phyloP scores from a whole-genome alignment of 2,797 vertebrate species.

The Rhinella marina region DNA sequence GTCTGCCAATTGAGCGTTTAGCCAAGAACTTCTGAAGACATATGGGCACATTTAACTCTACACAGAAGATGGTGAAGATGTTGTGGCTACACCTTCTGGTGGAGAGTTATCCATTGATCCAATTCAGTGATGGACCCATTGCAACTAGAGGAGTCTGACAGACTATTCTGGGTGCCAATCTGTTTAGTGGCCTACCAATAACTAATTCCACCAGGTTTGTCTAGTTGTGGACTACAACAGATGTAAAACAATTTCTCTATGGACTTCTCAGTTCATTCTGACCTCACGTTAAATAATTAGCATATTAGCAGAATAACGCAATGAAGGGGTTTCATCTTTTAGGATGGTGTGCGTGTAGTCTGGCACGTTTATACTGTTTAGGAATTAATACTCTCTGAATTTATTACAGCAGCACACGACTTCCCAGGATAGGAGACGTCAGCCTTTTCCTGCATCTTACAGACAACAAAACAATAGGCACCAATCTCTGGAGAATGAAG shows the following conservation, averaged over 20 bases:
- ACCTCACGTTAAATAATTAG: neutral
- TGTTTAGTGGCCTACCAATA: neutral
- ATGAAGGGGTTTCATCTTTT: neutral
- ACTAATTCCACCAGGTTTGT: neutral
- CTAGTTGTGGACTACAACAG: too few relatives aligned
- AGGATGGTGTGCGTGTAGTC: neutral
- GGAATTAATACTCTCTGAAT: conserved; percentile 21
- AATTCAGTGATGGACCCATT: neutral
- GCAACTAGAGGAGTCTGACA: neutral
- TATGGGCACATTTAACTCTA: too few relatives aligned
- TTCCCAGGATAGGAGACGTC: conserved; percentile 31
- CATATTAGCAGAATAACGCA: neutral
- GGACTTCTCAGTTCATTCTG: neutral
- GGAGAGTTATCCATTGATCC: neutral
- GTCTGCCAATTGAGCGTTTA: too few relatives aligned
- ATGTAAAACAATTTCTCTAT: neutral
- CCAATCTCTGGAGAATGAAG: neutral
- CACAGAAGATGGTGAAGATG: too few relatives aligned
- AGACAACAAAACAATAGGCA: conserved; percentile 43
- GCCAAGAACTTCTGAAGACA: too few relatives aligned
- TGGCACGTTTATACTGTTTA: conserved; percentile 10
- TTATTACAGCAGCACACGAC: conserved; percentile 29
- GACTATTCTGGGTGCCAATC: neutral
- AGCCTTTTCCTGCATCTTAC: conserved; percentile 28
- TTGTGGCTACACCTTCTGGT: neutral